A percentile compares a stretch with the other conserved stretches of the same genome.
Evolutionary conservation across 2,888 invertebrate genomes (phyloP).

Genomic region (Ypsolopha scabrella): DNA sequence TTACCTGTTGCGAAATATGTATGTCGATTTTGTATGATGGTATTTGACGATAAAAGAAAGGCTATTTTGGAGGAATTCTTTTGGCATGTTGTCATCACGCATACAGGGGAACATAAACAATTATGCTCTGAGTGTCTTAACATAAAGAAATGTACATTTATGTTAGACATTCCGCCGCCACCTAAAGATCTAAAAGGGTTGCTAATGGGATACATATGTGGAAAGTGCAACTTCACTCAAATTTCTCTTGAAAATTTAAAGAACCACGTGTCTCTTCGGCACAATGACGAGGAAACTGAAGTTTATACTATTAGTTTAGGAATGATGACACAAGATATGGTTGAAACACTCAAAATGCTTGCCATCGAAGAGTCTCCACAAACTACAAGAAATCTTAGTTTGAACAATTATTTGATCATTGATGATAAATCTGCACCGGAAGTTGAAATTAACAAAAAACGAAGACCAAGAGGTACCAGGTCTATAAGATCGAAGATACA

Average conservation of each 20-base stretch:
- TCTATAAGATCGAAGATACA: constrained; percentile 39
- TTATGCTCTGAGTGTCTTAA: constrained; percentile 72
- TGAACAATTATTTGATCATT: constrained; percentile 12
- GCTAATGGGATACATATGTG: constrained; percentile 74
- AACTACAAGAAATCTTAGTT: constrained; percentile 29
- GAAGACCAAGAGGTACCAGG: constrained; percentile 1
- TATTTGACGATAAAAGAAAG: constrained; percentile 23
- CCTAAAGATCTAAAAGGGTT: constrained; percentile 45
- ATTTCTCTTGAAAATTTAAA: constrained; percentile 71
- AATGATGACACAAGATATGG: constrained; percentile 32
- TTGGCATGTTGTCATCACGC: constrained; percentile 77
- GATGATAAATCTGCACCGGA: not conserved
- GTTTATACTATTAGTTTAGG: constrained; percentile 52
- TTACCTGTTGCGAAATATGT: constrained; percentile 40
- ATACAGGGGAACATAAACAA: constrained; percentile 83
- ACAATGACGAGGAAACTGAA: constrained; percentile 55
- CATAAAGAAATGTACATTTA: constrained; percentile 34
- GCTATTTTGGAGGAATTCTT: constrained; percentile 65
- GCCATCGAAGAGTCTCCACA: constrained; percentile 17
- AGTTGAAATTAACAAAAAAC: not conserved
- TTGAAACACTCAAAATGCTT: constrained; percentile 19
- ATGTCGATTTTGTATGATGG: constrained; percentile 53
- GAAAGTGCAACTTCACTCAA: constrained; percentile 81
- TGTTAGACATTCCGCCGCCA: constrained; percentile 50
- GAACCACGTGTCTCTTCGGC: constrained; percentile 72